Evolutionary conservation across 2,113 vertebrate species (phyloP), one percentile per base, ranked within the genome.

Genomic region (Apodemus speciosus): DNA sequence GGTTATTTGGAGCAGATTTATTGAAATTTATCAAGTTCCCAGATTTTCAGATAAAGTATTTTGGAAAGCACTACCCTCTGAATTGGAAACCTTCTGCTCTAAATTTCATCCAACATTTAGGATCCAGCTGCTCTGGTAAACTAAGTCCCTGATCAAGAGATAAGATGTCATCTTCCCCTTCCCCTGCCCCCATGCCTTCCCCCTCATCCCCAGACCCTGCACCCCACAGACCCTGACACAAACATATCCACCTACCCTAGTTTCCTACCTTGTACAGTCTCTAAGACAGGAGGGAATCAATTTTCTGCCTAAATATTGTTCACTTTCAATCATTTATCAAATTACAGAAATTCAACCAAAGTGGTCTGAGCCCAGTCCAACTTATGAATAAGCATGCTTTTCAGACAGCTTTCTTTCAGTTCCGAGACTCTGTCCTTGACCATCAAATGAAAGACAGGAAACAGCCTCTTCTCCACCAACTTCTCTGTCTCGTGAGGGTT

Each of bases 211-310:
- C 18, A 71, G 32, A 35, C 16, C 18, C 20, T 1, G 3, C 1
- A 40, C 9, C 69, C 53, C 6, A 0, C 8, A 0, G 5, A 60
- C 21, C 23, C 13, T 40, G 51, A 6, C 56, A 25, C n/a, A 60
- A 6, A 81, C 6, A 32, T 2, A 13, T 51, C 2, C 0, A 6
- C 32, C 43, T 75, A 53, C 1, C 43, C 7, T 2, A 9, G 38
- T 64, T 68, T 68, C 72, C 21, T 71, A 14, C 35, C 66, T 30
- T n/a, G 32, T 5, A n/a, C 35, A 38, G 30, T 72, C 35, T 27
- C 72, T 32, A 71, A 92, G 25, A 23, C 51, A 79, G 68, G 10
- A 62, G 66, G 25, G 73, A 94, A 35, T 69, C 75, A 83, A 1
- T 76, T 53, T 89, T 40, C 1, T n/a, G 38, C 20, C 14, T 73